A percentile compares a stretch with the other conserved stretches of the same genome.
These are phyloP conservation scores for Goniozus legneri DNA, from an alignment of 1,140 invertebrate genomes.

Conservation along the genomic window DNA sequence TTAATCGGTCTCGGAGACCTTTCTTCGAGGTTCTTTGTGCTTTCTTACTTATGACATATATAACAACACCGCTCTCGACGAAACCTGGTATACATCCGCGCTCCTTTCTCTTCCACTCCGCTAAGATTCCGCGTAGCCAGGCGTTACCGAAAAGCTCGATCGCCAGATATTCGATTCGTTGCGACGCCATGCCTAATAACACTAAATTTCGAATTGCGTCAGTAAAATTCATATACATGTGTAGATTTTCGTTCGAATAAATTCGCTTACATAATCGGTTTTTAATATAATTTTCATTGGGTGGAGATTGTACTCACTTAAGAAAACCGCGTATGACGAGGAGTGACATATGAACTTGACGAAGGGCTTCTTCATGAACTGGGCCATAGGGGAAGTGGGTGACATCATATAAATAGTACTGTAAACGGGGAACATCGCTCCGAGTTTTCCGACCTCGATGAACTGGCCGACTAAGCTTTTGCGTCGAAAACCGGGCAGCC, in stretches of 20 bases:
- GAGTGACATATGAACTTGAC: conserved; percentile 93
- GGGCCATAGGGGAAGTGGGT: conserved; percentile 74
- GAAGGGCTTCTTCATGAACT: conserved; percentile 87
- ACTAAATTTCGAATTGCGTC: too few relatives aligned
- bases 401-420: conserved; percentile 81
- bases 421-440: conserved; percentile 82
- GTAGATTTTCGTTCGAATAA: too few relatives aligned
- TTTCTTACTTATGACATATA: conserved; percentile 75
- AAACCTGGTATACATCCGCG: conserved; percentile 80
- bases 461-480: conserved; percentile 73
- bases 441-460: conserved; percentile 74
- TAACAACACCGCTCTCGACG: conserved; percentile 77
- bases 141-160: conserved; percentile 74
- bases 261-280: too few relatives aligned
- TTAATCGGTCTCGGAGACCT: conserved; percentile 30
- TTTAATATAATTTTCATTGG: too few relatives aligned
- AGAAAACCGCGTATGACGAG: conserved; percentile 83
- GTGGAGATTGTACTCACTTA: conserved; percentile 63
- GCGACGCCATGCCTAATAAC: conserved; percentile 77
- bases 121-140: conserved; percentile 68
- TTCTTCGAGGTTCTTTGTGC: conserved; percentile 18
- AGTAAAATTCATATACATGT: too few relatives aligned
- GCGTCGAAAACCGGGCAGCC: conserved; percentile 80
- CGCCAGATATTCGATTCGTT: conserved; percentile 73
- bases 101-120: conserved; percentile 73